phyloP scores from a whole-genome alignment of 2,113 vertebrate species.

The Lipotes vexillifer region DNA sequence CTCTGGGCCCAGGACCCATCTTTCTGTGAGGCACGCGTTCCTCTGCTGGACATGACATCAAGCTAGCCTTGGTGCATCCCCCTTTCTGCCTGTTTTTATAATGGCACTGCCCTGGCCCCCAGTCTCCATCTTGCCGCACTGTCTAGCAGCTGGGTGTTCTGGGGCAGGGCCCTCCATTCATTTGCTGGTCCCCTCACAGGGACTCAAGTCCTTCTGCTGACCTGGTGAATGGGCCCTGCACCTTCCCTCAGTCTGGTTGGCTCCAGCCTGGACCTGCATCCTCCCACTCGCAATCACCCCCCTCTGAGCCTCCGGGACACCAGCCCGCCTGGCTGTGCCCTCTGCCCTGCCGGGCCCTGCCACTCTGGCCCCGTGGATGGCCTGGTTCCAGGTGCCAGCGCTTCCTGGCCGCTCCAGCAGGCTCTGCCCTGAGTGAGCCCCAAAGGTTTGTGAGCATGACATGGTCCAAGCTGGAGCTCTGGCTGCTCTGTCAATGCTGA shows the following conservation, averaged over 20 bases:
- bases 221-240: neutral
- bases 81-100: neutral
- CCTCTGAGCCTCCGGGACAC: neutral
- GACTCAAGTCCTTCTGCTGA: neutral
- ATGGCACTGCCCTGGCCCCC: neutral
- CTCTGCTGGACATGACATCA: neutral
- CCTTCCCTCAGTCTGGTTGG: neutral
- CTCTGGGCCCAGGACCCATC: neutral
- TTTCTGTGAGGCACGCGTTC: neutral
- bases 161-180: neutral
- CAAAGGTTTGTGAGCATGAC: neutral
- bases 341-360: neutral
- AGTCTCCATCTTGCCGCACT: accelerated
- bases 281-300: no score
- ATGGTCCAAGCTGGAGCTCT: neutral
- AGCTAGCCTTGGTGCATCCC: accelerated
- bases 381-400: neutral
- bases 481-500: neutral
- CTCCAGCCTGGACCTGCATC: neutral
- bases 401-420: neutral
- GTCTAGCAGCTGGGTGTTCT: no score
- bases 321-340: neutral
- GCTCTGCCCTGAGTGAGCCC: neutral
- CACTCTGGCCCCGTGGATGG: neutral
- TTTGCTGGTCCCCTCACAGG: neutral